These are phyloP conservation scores for Chiloscyllium punctatum DNA, from an alignment of 2,797 vertebrate genomes.

Conservation along the genomic window DNA sequence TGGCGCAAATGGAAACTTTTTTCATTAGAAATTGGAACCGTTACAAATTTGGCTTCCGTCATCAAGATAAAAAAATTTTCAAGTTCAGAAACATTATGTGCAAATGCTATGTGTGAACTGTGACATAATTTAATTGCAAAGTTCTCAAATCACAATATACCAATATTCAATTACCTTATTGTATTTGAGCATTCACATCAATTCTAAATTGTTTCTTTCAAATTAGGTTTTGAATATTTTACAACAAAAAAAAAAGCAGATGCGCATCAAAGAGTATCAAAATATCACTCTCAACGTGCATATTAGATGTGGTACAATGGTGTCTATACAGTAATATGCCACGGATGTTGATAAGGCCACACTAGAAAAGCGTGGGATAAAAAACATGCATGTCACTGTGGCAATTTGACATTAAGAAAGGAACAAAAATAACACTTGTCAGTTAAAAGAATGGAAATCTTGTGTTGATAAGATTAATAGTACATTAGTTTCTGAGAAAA, in stretches of 20 bases:
- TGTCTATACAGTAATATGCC: conserved; percentile 19
- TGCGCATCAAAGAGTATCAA: neutral
- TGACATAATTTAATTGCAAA: neutral
- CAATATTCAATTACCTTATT: neutral
- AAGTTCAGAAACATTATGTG: neutral
- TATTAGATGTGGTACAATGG: conserved; percentile 15
- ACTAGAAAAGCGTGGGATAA: conserved; percentile 9
- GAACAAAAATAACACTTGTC: conserved; percentile 20
- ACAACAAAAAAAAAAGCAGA: neutral
- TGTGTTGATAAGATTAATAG: conserved; percentile 34
- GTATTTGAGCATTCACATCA: neutral
- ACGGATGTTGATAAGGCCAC: conserved; percentile 28
- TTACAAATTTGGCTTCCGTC: neutral
- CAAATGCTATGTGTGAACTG: neutral
- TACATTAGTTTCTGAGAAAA: conserved; percentile 57
- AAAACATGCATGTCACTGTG: conserved; percentile 14
- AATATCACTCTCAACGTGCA: conserved; percentile 18
- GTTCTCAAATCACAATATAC: neutral
- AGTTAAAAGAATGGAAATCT: conserved; percentile 27
- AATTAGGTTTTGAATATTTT: neutral
- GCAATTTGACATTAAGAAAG: conserved; percentile 34
- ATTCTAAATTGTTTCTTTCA: neutral
- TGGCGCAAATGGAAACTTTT: conserved; percentile 14
- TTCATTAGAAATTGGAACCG: neutral
- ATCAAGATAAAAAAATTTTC: neutral